Base-by-base conservation (phyloP, 2,113 vertebrate genomes). In the Picathartes gymnocephalus region DNA sequence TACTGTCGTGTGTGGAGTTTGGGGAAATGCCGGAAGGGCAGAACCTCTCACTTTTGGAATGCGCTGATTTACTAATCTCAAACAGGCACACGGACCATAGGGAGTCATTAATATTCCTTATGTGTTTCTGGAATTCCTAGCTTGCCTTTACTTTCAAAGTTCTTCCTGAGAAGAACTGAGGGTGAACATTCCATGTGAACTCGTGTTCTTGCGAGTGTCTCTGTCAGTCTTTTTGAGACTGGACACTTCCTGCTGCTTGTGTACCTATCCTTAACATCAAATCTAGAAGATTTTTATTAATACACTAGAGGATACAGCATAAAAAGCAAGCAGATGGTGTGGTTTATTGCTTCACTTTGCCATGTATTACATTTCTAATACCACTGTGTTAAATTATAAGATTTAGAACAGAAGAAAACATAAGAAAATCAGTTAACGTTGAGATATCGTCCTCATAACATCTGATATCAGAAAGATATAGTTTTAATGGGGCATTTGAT, bases 181-280 rank as follows among this genome's bases (percentile, higher is more conserved):
- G 15, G 3, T 60, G 9, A 70, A 6, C 7, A 7, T 8, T 37
- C 19, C 4, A 1, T 9, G 3, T 21, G 37, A 76, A 9, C 7
- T 92, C 0, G 0, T 37, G 8, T 20, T 71, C 14, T 58, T 3
- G 0, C 19, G 53, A 21, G 4, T 47, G 11, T 7, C 7, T 21
- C 19, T 37, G 5, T 35, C 25, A 0, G 3, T 66, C 4, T 40
- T 11, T 84, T 37, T 27, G 33, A 69, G 53, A 64, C 9, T 27
- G 20, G 11, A 28, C 19, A 5, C 2, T 69, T 76, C 6, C 13
- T 47, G 6, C 1, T 76, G 37, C 53, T 82, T 62, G 14, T 56
- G n/a, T 56, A 53, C 6, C 3, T 42, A 12, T 20, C 8, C 7
- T 53, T 45, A 60, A 35, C 10, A 48, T 8, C 37, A 10, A 31